Conservation (phyloP, 2,113 vertebrate genomes). For the Boulengeromyrus knoepffleri region DNA sequence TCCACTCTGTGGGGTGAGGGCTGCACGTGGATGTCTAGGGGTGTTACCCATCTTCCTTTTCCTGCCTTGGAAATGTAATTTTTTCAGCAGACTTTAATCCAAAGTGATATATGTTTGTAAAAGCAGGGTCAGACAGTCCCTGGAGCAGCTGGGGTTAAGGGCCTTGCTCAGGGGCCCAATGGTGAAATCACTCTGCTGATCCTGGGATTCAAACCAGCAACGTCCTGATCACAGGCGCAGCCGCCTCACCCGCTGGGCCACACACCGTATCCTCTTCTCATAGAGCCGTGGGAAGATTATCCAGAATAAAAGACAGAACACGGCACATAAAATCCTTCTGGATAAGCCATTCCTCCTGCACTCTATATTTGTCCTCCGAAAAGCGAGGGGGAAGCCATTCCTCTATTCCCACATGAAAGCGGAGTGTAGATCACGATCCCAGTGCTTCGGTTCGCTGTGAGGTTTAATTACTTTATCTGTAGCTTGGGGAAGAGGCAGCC, state of each 20-base stretch:
- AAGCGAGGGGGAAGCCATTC: background rate
- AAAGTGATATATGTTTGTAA: background rate
- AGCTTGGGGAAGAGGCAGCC: background rate
- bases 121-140: background rate
- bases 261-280: background rate
- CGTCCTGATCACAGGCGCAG: background rate
- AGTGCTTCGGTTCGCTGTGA: background rate
- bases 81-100: background rate
- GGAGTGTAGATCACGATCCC: background rate
- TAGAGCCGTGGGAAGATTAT: slow-evolving; percentile 15
- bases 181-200: background rate
- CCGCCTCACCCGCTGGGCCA: background rate
- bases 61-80: background rate
- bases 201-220: background rate
- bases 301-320: slow-evolving; percentile 1
- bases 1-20: background rate
- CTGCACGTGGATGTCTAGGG: background rate
- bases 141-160: background rate
- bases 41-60: background rate
- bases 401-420: background rate
- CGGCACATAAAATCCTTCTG: background rate
- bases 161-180: background rate
- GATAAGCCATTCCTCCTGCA: background rate
- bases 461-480: background rate
- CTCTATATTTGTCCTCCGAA: slow-evolving; percentile 4